These are phyloP conservation scores for Neofelis nebulosa DNA, from an alignment of 2,113 vertebrate species.

Conservation along the genomic window DNA sequence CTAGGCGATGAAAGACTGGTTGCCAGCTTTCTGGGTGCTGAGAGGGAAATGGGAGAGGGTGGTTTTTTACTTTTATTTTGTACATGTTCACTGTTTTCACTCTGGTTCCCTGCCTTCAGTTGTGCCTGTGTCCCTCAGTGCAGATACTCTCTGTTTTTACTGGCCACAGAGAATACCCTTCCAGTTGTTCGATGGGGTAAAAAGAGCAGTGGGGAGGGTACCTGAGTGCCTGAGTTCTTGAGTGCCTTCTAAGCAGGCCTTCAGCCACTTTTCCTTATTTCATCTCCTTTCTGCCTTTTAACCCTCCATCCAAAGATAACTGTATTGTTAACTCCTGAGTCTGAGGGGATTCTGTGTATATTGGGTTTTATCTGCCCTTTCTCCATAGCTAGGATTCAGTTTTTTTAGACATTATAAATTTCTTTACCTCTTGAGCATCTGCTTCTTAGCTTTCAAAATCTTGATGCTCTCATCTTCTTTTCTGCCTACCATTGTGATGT, in stretches of 20 bases:
- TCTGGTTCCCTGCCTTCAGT: neutral
- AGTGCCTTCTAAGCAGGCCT: slow-evolving; percentile 7
- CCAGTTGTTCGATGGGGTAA: neutral
- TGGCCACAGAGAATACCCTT: neutral
- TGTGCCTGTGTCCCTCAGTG: neutral
- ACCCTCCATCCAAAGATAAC: neutral
- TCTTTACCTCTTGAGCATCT: neutral
- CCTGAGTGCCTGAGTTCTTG: neutral
- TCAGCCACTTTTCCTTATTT: neutral
- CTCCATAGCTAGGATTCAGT: neutral
- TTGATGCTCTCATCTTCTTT: neutral
- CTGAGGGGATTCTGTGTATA: neutral
- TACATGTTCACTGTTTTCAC: neutral
- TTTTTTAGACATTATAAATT: neutral
- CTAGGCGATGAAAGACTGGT: neutral
- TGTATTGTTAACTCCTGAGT: neutral
- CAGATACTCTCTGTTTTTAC: neutral
- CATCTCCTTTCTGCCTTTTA: neutral
- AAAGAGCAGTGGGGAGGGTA: neutral
- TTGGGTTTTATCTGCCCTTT: neutral
- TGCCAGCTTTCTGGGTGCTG: neutral
- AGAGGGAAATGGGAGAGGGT: neutral
- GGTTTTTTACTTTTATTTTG: neutral
- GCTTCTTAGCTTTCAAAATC: slow-evolving; percentile 25
- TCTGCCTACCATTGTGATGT: neutral